phyloP scores from a whole-genome alignment of 2,113 vertebrate species.

The Hemiprocne comata region DNA sequence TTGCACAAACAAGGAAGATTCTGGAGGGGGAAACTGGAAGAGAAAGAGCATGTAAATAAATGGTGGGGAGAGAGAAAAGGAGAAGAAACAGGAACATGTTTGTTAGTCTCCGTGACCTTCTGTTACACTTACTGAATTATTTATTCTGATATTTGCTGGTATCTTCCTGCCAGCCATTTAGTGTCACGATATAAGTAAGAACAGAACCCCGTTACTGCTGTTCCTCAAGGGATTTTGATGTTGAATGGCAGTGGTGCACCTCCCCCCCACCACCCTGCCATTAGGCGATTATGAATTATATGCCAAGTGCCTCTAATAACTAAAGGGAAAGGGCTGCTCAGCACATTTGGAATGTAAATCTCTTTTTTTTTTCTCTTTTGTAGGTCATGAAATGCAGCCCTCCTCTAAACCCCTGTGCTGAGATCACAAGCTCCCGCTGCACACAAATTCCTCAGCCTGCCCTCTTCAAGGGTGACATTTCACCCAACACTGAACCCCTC shows the following conservation, averaged over 20 bases:
- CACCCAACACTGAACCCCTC: background rate
- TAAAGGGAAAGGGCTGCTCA: conserved; percentile 60
- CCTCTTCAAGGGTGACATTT: conserved; percentile 33
- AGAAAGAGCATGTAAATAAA: background rate
- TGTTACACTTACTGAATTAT: conserved; percentile 39
- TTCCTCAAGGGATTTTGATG: conserved; percentile 50
- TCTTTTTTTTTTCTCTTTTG: conserved; percentile 61
- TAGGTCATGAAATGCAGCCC: conserved; percentile 62
- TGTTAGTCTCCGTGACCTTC: background rate
- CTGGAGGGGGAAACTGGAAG: background rate
- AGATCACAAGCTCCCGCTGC: background rate
- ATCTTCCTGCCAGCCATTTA: conserved; percentile 47
- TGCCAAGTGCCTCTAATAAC: conserved; percentile 44
- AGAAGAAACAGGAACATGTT: background rate
- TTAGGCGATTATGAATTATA: conserved; percentile 64
- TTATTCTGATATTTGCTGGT: conserved; percentile 45
- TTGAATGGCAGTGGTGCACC: background rate
- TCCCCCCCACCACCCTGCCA: conserved; percentile 6
- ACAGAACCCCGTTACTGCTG: background rate
- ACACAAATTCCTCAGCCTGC: conserved; percentile 12
- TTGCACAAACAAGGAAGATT: background rate
- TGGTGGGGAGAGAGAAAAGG: background rate
- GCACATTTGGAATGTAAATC: conserved; percentile 69
- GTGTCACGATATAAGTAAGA: conserved; percentile 41
- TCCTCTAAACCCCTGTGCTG: conserved; percentile 34